phyloP scores from a whole-genome alignment of 2,113 vertebrate species.

The Ciconia maguari region DNA sequence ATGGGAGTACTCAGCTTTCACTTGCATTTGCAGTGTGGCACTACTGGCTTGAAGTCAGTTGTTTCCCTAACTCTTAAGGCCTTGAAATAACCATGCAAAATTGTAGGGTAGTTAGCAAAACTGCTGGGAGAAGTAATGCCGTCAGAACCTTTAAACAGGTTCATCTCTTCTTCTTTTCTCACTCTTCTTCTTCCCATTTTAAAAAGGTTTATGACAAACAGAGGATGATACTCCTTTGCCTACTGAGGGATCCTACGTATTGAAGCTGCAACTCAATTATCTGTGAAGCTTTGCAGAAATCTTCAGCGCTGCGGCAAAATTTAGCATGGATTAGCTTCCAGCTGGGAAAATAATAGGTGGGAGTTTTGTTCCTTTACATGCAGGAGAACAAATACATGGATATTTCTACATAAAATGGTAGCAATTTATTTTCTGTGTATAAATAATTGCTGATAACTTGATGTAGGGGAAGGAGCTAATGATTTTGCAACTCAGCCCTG shows the following conservation, averaged over 20 bases:
- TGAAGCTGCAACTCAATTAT: neutral
- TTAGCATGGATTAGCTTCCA: neutral
- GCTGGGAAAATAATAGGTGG: conserved; percentile 27
- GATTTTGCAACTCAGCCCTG: neutral
- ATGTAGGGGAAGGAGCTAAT: neutral
- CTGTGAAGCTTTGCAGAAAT: conserved; percentile 41
- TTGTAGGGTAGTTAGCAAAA: neutral
- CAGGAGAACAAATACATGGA: neutral
- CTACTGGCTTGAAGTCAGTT: neutral
- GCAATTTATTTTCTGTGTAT: neutral
- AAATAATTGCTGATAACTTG: neutral
- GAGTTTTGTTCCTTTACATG: neutral
- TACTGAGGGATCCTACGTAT: neutral
- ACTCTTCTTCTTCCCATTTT: neutral
- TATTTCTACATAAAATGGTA: neutral
- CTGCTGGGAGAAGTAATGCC: neutral
- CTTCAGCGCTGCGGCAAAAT: neutral
- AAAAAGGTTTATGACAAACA: neutral
- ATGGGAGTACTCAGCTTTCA: neutral
- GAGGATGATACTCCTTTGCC: neutral
- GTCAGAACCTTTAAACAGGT: neutral
- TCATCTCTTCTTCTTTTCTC: neutral
- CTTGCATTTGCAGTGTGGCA: neutral
- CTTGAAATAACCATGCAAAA: neutral
- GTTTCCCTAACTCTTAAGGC: neutral